phyloP scores from a whole-genome alignment of 2,888 invertebrate species.

The Dryomyza anilis region DNA sequence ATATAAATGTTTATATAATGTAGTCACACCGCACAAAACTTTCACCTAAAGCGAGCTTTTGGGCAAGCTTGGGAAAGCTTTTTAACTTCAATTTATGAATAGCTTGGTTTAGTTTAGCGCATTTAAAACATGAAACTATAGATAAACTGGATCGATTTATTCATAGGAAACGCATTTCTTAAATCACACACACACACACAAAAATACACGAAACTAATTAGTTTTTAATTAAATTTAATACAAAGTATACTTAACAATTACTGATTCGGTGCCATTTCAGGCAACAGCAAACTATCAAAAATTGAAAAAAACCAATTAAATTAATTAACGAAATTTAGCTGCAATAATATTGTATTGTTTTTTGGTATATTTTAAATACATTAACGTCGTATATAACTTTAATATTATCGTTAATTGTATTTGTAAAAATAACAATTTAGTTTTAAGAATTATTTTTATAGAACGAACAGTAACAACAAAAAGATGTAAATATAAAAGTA shows the following conservation, averaged over 20 bases:
- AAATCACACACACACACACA: neutral
- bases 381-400: no score
- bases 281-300: conserved; percentile 36
- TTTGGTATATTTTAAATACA: no score
- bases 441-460: neutral
- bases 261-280: conserved; percentile 46
- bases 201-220: conserved; percentile 4
- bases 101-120: conserved; percentile 53
- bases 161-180: conserved; percentile 35
- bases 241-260: conserved; percentile 9
- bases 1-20: neutral
- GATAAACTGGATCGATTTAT: conserved; percentile 53
- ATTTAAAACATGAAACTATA: neutral
- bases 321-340: neutral
- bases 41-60: neutral
- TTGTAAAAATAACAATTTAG: conserved; percentile 4
- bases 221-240: conserved; percentile 36
- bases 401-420: conserved; percentile 13
- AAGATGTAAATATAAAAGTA: conserved; percentile 16
- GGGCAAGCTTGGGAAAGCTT: conserved; percentile 27
- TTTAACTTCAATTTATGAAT: conserved; percentile 44
- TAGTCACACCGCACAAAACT: neutral
- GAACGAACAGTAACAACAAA: neutral
- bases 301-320: neutral
- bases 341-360: neutral